phyloP scores from a whole-genome alignment of 2,797 vertebrate species.

The Rachycentron canadum region DNA sequence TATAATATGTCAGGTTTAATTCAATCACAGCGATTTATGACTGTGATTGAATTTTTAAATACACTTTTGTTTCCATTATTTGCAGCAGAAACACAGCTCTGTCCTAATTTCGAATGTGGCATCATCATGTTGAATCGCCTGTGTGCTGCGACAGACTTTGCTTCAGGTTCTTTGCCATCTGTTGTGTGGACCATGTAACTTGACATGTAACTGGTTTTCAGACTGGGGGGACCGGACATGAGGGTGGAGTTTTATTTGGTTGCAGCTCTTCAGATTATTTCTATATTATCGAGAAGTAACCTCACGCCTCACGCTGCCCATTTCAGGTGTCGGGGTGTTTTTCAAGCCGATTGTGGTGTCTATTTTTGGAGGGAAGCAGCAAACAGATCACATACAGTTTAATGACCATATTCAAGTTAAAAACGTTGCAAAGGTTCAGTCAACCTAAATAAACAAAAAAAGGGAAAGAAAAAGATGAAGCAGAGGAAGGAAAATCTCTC shows the following conservation, averaged over 20 bases:
- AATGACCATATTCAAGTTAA: not conserved
- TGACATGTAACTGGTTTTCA: conserved; percentile 62
- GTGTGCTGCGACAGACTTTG: conserved; percentile 60
- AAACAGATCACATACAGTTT: not conserved
- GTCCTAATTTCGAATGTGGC: conserved; percentile 37
- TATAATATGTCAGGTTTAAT: conserved; percentile 39
- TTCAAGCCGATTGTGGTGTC: not conserved
- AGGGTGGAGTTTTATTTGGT: conserved; percentile 3
- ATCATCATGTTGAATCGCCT: conserved; percentile 57
- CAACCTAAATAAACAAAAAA: not conserved
- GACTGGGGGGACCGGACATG: conserved; percentile 35
- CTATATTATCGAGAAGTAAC: conserved; percentile 4
- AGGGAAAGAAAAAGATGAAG: no score
- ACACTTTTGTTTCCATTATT: conserved; percentile 6
- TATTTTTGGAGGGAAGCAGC: not conserved
- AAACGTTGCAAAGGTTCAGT: not conserved
- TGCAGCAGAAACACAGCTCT: conserved; percentile 25
- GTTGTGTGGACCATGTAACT: conserved; percentile 59
- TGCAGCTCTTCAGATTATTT: conserved; percentile 25
- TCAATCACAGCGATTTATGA: conserved; percentile 19
- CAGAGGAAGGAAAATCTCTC: not conserved
- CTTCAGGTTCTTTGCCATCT: conserved; percentile 72
- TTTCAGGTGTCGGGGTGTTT: not conserved
- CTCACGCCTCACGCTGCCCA: not conserved
- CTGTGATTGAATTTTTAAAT: not conserved